Evolutionary conservation across 2,113 vertebrate species (phyloP).

Genomic region (Himantopus leucocephalus): DNA sequence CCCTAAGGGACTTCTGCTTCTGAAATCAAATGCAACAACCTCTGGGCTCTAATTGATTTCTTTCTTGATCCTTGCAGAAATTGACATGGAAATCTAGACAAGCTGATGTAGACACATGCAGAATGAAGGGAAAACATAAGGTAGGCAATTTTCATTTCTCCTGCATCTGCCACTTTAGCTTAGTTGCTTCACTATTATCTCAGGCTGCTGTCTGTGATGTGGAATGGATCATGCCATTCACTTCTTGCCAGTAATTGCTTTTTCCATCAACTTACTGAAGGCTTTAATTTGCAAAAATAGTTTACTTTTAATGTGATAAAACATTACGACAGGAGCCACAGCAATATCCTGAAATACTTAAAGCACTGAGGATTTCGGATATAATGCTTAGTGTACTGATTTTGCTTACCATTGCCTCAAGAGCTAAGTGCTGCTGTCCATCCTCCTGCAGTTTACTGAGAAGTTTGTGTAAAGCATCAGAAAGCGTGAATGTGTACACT

Average conservation of each 20-base stretch:
- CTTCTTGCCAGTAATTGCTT: slow-evolving; percentile 68
- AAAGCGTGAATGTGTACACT: neutral
- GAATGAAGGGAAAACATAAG: slow-evolving; percentile 99
- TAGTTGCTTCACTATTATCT: slow-evolving; percentile 68
- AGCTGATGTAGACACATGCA: slow-evolving; percentile 96
- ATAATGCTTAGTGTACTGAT: neutral
- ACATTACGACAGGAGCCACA: slow-evolving; percentile 13
- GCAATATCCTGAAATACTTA: neutral
- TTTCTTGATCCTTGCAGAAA: slow-evolving; percentile 84
- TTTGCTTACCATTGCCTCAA: neutral
- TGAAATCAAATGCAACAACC: slow-evolving; percentile 68
- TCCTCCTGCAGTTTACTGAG: neutral
- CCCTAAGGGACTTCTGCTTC: slow-evolving; percentile 64
- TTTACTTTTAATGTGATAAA: slow-evolving; percentile 70
- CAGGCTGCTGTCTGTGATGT: slow-evolving; percentile 37
- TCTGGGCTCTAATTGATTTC: slow-evolving; percentile 74
- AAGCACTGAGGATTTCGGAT: neutral
- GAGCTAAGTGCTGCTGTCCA: neutral
- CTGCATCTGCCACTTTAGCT: slow-evolving; percentile 69
- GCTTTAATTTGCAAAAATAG: slow-evolving; percentile 74
- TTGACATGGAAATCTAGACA: slow-evolving; percentile 99
- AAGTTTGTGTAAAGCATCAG: neutral
- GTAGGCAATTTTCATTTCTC: slow-evolving; percentile 79
- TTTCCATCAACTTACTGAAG: slow-evolving; percentile 69
- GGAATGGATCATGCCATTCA: slow-evolving; percentile 49